Evolutionary conservation across 2,113 vertebrate species (phyloP).

Genomic region (Ciconia boyciana): DNA sequence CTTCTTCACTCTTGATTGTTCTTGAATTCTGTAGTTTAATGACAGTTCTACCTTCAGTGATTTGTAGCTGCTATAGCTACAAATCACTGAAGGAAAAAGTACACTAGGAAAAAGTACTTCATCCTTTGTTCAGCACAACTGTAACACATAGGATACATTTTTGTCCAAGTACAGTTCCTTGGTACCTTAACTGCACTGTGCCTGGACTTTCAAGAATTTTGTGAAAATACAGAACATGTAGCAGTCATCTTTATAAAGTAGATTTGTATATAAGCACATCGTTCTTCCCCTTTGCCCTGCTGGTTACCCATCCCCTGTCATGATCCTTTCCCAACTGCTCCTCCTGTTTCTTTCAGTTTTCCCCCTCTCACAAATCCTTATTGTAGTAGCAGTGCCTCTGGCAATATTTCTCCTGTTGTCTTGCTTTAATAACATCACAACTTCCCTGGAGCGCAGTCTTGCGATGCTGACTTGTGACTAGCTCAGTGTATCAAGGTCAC

Average conservation of each 20-base stretch:
- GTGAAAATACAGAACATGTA: not conserved
- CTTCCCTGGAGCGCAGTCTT: not conserved
- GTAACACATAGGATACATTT: not conserved
- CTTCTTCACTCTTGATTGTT: not conserved
- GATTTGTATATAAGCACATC: not conserved
- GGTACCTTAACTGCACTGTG: not conserved
- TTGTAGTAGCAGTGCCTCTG: not conserved
- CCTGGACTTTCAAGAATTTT: not conserved
- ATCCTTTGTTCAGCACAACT: not conserved
- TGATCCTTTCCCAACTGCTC: not conserved
- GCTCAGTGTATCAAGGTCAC: constrained; percentile 16
- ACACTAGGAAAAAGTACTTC: not conserved
- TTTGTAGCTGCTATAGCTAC: not conserved
- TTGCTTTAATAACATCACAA: not conserved
- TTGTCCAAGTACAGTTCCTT: not conserved
- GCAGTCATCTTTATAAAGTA: not conserved
- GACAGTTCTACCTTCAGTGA: not conserved
- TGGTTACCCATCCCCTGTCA: not conserved
- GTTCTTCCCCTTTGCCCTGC: not conserved
- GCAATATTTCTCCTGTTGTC: not conserved
- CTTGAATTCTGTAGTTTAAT: not conserved
- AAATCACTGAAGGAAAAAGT: no score
- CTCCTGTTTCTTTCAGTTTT: not conserved
- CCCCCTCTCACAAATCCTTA: not conserved
- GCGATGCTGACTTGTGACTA: not conserved